These are phyloP conservation scores for Fistularia commersonii DNA, from an alignment of 2,797 vertebrate genomes.

Conservation along the genomic window DNA sequence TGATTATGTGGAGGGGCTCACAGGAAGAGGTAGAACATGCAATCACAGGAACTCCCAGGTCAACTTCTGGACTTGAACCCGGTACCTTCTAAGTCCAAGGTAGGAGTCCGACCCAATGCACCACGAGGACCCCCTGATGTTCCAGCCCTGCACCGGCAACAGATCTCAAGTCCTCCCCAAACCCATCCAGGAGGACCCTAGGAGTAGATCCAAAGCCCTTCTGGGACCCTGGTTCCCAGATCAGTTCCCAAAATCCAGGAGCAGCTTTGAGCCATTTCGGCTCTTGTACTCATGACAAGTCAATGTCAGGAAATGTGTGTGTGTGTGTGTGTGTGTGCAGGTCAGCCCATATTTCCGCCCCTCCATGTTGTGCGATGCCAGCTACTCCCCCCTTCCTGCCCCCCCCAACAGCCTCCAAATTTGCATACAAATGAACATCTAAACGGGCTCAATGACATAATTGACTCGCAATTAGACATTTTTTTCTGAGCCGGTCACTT, in stretches of 20 bases:
- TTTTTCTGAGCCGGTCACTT: constrained; percentile 82
- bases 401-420: constrained; percentile 62
- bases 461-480: constrained; percentile 86
- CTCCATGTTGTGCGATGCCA: constrained; percentile 68
- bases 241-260: too few relatives aligned
- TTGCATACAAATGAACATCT: constrained; percentile 88
- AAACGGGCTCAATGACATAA: constrained; percentile 85
- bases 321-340: constrained; percentile 11
- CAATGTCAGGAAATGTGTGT: constrained; percentile 16
- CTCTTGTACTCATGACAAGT: too few relatives aligned
- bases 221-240: not conserved
- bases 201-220: not conserved
- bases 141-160: too few relatives aligned
- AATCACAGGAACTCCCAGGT: too few relatives aligned
- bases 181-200: not conserved
- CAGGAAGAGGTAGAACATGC: too few relatives aligned
- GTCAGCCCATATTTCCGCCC: constrained; percentile 62
- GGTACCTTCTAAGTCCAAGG: too few relatives aligned
- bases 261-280: too few relatives aligned
- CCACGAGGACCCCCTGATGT: too few relatives aligned
- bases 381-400: constrained; percentile 48
- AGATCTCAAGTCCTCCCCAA: too few relatives aligned
- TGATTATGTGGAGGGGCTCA: too few relatives aligned
- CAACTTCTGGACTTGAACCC: too few relatives aligned
- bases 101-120: too few relatives aligned